Conservation (phyloP, 2,888 invertebrate species). For the Leucophenga maculata region DNA sequence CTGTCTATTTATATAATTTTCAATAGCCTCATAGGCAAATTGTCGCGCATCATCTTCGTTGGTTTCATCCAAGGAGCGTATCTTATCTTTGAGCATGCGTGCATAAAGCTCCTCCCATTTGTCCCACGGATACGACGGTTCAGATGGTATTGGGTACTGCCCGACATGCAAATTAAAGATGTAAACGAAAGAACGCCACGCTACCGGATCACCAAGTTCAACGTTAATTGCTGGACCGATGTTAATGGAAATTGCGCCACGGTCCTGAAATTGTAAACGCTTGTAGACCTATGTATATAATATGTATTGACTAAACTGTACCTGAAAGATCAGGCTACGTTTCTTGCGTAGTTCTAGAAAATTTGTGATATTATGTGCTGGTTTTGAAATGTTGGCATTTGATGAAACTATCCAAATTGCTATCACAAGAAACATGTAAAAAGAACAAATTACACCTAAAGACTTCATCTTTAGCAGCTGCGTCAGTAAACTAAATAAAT, state of each 20-base stretch:
- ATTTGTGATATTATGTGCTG: constrained; percentile 20
- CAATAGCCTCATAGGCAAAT: constrained; percentile 49
- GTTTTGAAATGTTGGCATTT: constrained; percentile 17
- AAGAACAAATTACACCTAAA: constrained; percentile 1
- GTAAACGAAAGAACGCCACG: constrained; percentile 49
- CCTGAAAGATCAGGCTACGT: background rate
- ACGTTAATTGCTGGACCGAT: constrained; percentile 19
- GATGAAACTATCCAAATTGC: constrained; percentile 20
- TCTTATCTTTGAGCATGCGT: constrained; percentile 6
- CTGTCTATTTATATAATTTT: constrained; percentile 38
- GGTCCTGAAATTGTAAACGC: background rate
- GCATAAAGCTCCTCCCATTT: constrained; percentile 46
- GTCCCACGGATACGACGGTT: constrained; percentile 46
- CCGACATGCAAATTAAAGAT: constrained; percentile 46
- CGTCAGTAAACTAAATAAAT: constrained; percentile 3
- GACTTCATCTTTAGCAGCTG: constrained; percentile 6
- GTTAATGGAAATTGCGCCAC: constrained; percentile 5
- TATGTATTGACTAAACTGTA: background rate
- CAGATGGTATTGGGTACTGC: constrained; percentile 45
- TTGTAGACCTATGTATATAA: constrained; percentile 20
- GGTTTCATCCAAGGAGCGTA: background rate
- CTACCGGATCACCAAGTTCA: constrained; percentile 43
- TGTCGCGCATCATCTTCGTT: constrained; percentile 45
- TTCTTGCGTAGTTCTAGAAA: constrained; percentile 4
- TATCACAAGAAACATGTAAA: background rate